phyloP scores from a whole-genome alignment of 2,888 invertebrate genomes.

The Himalopsyche tibetana region DNA sequence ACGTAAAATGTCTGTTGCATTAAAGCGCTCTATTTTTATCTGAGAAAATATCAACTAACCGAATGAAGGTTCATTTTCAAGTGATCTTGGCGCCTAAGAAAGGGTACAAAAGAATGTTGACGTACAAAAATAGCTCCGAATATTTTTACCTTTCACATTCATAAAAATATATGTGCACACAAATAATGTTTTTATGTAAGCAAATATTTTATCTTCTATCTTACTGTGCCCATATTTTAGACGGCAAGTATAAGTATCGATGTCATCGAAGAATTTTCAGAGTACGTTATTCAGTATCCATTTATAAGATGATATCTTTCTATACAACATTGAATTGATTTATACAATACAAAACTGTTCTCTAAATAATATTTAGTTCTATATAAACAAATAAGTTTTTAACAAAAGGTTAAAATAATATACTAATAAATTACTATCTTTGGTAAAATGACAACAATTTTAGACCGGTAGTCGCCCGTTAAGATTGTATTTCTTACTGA shows the following conservation, averaged over 20 bases:
- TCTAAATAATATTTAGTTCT: no score
- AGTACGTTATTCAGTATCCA: no score
- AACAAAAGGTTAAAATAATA: no score
- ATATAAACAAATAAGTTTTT: no score
- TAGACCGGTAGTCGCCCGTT: neutral
- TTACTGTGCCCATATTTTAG: neutral
- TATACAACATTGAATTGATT: no score
- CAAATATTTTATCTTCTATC: slow-evolving; percentile 5
- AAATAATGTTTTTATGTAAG: neutral
- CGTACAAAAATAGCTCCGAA: slow-evolving; percentile 27
- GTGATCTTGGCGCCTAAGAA: slow-evolving; percentile 36
- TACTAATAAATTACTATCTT: no score
- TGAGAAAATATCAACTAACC: slow-evolving; percentile 19
- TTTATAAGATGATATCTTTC: no score
- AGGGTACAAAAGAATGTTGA: slow-evolving; percentile 39
- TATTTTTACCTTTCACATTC: slow-evolving; percentile 22
- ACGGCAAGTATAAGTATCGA: no score
- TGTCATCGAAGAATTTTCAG: no score
- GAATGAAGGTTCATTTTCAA: slow-evolving; percentile 38
- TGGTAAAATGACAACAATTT: no score
- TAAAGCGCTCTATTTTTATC: slow-evolving; percentile 18
- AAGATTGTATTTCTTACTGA: neutral
- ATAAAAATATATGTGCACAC: neutral
- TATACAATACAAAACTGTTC: no score
- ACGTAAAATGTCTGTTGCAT: neutral